Conservation (phyloP, 2,888 invertebrate genomes). For the Diploptera punctata region DNA sequence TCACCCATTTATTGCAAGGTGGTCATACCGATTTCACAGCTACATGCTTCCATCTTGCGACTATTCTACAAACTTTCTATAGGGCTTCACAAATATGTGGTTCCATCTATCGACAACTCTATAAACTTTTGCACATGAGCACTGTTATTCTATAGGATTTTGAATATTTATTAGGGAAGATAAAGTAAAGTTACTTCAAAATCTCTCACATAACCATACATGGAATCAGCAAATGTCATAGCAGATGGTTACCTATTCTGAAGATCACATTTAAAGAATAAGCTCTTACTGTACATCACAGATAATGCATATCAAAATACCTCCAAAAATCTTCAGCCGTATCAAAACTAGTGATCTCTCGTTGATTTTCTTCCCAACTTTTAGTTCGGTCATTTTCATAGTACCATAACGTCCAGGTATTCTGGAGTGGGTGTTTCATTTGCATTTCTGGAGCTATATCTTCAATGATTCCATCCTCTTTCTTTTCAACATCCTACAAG, state of each 20-base stretch:
- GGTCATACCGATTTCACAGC: too few relatives aligned
- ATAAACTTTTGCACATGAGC: too few relatives aligned
- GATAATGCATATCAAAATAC: constrained; percentile 57
- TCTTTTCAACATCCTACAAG: constrained; percentile 32
- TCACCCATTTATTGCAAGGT: too few relatives aligned
- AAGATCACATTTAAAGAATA: too few relatives aligned
- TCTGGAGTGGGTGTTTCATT: constrained; percentile 90
- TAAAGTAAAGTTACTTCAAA: too few relatives aligned
- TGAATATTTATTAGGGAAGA: too few relatives aligned
- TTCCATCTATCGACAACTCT: too few relatives aligned
- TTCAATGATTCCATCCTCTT: constrained; percentile 44
- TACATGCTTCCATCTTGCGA: too few relatives aligned
- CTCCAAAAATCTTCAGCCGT: constrained; percentile 99
- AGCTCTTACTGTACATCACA: not conserved
- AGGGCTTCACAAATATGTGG: too few relatives aligned
- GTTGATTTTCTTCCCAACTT: constrained; percentile 93
- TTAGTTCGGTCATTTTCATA: constrained; percentile 91
- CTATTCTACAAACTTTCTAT: too few relatives aligned
- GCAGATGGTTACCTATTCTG: not conserved
- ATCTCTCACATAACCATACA: constrained; percentile 7
- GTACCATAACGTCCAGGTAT: constrained; percentile 98
- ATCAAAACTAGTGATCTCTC: constrained; percentile 91
- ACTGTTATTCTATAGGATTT: too few relatives aligned
- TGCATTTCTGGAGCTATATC: constrained; percentile 54
- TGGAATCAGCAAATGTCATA: not conserved